phyloP scores from a whole-genome alignment of 2,888 invertebrate species.

The Dichetophora obliterata region DNA sequence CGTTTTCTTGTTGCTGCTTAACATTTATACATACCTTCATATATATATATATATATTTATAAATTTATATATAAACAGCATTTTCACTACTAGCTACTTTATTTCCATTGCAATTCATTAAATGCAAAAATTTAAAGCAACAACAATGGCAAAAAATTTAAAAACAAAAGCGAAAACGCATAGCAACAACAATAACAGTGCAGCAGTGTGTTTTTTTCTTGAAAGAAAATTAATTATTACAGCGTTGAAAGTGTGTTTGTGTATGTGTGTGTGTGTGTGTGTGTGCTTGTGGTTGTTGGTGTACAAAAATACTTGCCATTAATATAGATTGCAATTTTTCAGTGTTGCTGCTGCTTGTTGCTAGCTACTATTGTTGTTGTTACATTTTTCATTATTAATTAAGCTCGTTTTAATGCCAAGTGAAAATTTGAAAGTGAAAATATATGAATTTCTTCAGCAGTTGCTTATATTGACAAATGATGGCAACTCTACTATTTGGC shows the following conservation, averaged over 20 bases:
- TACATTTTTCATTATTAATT: constrained; percentile 19
- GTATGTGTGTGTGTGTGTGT: neutral
- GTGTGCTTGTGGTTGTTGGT: neutral
- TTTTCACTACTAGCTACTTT: neutral
- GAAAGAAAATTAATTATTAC: neutral
- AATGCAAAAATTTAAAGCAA: constrained; percentile 12
- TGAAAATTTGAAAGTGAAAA: constrained; percentile 27
- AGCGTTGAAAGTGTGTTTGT: neutral
- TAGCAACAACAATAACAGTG: neutral
- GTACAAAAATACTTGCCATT: constrained; percentile 18
- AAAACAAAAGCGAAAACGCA: neutral
- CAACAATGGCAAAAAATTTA: neutral
- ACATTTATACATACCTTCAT: neutral
- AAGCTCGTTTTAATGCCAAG: constrained; percentile 14
- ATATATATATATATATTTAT: neutral
- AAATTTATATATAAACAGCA: neutral
- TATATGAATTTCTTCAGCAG: neutral
- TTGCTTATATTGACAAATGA: constrained; percentile 5
- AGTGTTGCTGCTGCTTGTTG: neutral
- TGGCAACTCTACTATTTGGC: neutral
- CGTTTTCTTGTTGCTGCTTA: neutral
- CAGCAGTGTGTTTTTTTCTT: no score
- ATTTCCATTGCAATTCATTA: constrained; percentile 20
- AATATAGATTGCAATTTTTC: constrained; percentile 5
- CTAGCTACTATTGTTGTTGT: neutral